Evolutionary conservation across 2,888 invertebrate species (phyloP), one percentile per base, ranked within the genome.

Genomic region (Diarsia dahlii): DNA sequence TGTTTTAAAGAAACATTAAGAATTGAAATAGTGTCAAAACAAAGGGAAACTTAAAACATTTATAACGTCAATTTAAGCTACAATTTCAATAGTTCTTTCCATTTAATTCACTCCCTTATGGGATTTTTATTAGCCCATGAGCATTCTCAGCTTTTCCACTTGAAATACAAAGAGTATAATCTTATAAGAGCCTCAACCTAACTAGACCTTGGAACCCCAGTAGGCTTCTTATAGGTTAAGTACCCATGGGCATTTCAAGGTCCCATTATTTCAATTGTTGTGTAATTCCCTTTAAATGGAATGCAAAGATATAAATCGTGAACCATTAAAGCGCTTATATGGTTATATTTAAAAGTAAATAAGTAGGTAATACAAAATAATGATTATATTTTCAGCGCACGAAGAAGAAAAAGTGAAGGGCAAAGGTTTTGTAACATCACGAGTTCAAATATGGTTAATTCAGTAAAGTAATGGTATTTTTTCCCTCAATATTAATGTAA

Each of bases 281-380:
- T 73, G 81, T 78, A 85, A 85, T 76, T 78, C 72, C 62, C 73
- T 81, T 73, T 76, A 84, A 82, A 68, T 72, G 78, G 81, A 83
- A 85, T 81, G 85, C 74, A 76, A 82, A 80, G 84, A 84, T 83
- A 64, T 81, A 74, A 83, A 84, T 85, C 85, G 86, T 85, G 85
- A 54, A 63, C 86, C 63, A 81, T 83, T 79, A 81, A 52, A 64
- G 50, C 45, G n/a, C 76, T 72, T 85, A 77, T 83, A 78, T 81
- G 71, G 86, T 73, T 75, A 78, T 75, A 79, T 74, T 78, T 82
- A 74, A 74, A 68, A 74, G 34, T 69, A 80, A 80, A 80, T 69
- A 83, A 64, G 71, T 71, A 78, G 56, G 70, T 68, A 79, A 73
- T 75, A 52, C 56, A 60, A 75, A 68, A 50, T 80, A 69, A 71